Evolutionary conservation across 2,797 vertebrate genomes (phyloP).

Genomic region (Sebastes glaucus): DNA sequence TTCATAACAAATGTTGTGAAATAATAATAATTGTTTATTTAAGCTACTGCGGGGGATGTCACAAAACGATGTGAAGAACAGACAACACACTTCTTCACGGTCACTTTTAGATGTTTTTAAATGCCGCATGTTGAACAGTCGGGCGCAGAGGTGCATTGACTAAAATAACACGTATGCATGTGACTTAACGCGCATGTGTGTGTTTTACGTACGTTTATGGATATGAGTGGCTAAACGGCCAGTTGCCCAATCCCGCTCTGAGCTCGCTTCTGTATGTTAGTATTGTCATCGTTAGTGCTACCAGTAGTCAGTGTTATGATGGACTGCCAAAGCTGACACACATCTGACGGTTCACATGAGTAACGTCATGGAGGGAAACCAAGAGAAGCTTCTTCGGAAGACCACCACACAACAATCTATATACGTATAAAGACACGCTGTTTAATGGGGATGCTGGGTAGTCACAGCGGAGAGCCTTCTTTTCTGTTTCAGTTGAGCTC

Average conservation of each 20-base stretch:
- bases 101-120: conserved; percentile 73
- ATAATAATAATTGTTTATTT: conserved; percentile 48
- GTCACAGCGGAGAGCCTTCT: background rate
- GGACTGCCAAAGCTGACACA: conserved; percentile 34
- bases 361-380: conserved; percentile 12
- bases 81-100: conserved; percentile 23
- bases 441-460: conserved; percentile 9
- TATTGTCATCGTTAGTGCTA: conserved; percentile 19
- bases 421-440: background rate
- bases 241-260: conserved; percentile 15
- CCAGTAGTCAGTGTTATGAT: conserved; percentile 42
- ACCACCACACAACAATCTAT: background rate
- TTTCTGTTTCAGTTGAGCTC: conserved; percentile 15
- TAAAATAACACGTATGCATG: conserved; percentile 71
- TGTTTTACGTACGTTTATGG: conserved; percentile 50
- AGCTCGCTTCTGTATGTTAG: conserved; percentile 50
- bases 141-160: conserved; percentile 35
- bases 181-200: conserved; percentile 60
- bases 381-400: background rate
- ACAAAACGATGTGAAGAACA: conserved; percentile 42
- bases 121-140: conserved; percentile 72
- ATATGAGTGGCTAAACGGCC: conserved; percentile 41
- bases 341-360: conserved; percentile 10
- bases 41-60: conserved; percentile 48
- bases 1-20: conserved; percentile 48